These are phyloP conservation scores for Episyrphus balteatus DNA, from an alignment of 1,140 invertebrate species.

Conservation along the genomic window DNA sequence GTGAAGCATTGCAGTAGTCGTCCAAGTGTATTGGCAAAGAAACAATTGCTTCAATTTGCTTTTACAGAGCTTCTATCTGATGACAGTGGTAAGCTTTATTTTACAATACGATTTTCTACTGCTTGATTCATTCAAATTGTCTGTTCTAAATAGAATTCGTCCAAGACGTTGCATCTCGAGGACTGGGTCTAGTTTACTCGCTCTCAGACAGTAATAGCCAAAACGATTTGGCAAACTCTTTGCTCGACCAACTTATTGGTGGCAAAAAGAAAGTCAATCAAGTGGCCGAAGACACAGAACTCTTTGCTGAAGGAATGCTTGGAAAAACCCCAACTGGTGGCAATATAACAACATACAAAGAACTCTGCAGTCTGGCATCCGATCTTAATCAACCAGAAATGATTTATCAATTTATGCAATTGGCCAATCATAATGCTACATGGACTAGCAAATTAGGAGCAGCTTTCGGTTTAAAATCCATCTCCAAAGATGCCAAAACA, in stretches of 20 bases:
- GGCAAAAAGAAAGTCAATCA: conserved; percentile 62
- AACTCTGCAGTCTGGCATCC: conserved; percentile 83
- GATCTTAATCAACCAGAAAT: conserved; percentile 90
- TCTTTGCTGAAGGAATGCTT: conserved; percentile 79
- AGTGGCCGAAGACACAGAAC: conserved; percentile 68
- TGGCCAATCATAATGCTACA: conserved; percentile 85
- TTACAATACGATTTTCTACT: not conserved
- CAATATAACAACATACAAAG: conserved; percentile 83
- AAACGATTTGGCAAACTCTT: conserved; percentile 57
- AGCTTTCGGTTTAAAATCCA: conserved; percentile 80
- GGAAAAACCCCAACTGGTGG: conserved; percentile 75
- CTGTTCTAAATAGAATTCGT: conserved; percentile 59
- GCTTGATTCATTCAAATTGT: not conserved
- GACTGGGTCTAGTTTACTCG: conserved; percentile 76
- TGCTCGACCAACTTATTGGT: conserved; percentile 74
- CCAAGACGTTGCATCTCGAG: conserved; percentile 86
- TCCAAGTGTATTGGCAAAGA: conserved; percentile 49
- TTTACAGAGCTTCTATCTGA: conserved; percentile 84
- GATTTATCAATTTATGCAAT: conserved; percentile 89
- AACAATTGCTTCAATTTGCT: conserved; percentile 62
- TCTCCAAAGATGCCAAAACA: conserved; percentile 67
- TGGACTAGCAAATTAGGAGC: conserved; percentile 92
- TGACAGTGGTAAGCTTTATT: conserved; percentile 60
- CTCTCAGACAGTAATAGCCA: conserved; percentile 60
- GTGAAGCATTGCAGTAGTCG: conserved; percentile 67